phyloP scores from a whole-genome alignment of 2,797 vertebrate species.

The Crenuchus spilurus region DNA sequence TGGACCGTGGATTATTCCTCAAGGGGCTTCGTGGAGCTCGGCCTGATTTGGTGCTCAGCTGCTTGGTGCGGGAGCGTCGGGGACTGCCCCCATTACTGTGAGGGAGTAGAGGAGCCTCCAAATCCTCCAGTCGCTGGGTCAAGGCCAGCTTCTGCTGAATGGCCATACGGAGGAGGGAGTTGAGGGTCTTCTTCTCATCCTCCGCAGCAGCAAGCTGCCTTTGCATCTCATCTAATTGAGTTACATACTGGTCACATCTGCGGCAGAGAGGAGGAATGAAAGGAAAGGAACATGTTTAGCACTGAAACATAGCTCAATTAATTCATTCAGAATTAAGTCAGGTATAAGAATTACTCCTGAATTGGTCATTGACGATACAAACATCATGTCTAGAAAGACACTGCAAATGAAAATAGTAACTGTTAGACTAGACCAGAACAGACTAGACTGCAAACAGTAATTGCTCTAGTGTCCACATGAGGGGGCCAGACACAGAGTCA shows the following conservation, averaged over 20 bases:
- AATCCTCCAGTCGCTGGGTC: slow-evolving; percentile 82
- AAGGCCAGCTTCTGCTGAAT: slow-evolving; percentile 88
- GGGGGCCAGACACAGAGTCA: slow-evolving; percentile 54
- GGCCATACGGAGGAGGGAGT: slow-evolving; percentile 85
- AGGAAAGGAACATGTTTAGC: neutral
- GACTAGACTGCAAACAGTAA: too few species aligned
- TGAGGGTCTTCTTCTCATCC: slow-evolving; percentile 88
- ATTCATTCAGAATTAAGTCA: neutral
- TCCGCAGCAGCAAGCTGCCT: slow-evolving; percentile 83
- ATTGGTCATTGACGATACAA: neutral
- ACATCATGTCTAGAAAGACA: neutral
- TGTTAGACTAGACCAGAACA: too few species aligned
- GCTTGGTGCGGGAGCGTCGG: slow-evolving; percentile 74
- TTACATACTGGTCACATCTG: slow-evolving; percentile 89
- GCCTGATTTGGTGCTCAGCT: slow-evolving; percentile 74
- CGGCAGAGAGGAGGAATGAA: slow-evolving; percentile 14
- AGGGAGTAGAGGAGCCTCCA: slow-evolving; percentile 71
- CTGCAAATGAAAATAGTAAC: neutral
- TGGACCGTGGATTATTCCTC: slow-evolving; percentile 78
- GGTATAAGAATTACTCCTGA: neutral
- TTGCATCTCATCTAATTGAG: slow-evolving; percentile 88
- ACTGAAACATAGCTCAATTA: neutral
- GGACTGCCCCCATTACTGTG: slow-evolving; percentile 76
- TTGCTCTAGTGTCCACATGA: slow-evolving; percentile 58
- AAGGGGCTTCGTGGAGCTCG: slow-evolving; percentile 73